Base-by-base conservation (phyloP, 2,888 invertebrate species). In the Clitarchus hookeri region DNA sequence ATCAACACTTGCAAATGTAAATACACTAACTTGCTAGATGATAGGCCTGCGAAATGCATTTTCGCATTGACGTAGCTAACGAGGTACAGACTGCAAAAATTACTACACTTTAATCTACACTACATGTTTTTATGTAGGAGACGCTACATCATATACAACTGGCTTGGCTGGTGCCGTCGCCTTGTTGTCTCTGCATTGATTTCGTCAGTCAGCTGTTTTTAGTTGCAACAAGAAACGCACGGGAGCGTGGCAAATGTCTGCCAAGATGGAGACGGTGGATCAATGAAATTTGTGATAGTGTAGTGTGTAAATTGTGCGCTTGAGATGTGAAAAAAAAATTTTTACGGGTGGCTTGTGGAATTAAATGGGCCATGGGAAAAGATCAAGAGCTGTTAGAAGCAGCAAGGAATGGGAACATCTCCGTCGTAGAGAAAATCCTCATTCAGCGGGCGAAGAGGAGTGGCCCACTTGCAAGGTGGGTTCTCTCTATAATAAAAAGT, bases 341-440 rank as follows among this genome's bases (percentile, higher is more conserved):
- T 65, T 65, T n/a, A 89, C 89, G 89, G 88, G 89, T 87, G 91
- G 91, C 91, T 88, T 88, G 91, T 90, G 90, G 90, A 90, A 91
- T 91, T 91, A 91, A 91, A 92, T 92, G 91, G 92, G 91, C 91
- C 91, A 98, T 98, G 98, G 98, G 98, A 91, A 98, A 98, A 93
- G 98, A 98, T 93, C 97, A 98, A 93, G 98, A 98, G 93, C 95
- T 98, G 92, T 94, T 98, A 92, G 98, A 98, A 91, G 98, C 98
- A 90, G 97, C 98, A 89, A 95, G 98, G 90, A 97, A 95, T 93
- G 98, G 98, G 91, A 97, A 98, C 92, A 94, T 96, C 90, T 94
- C 95, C 89, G 95, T 96, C 90, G 97, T 98, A 89, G 98, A 98
- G 92, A 98, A 97, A 94, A 96, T 98, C 91, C 93, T 98, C 90